Evolutionary conservation across 2,888 invertebrate genomes (phyloP), one percentile per base, ranked within the genome.

Genomic region (Apamea monoglypha): DNA sequence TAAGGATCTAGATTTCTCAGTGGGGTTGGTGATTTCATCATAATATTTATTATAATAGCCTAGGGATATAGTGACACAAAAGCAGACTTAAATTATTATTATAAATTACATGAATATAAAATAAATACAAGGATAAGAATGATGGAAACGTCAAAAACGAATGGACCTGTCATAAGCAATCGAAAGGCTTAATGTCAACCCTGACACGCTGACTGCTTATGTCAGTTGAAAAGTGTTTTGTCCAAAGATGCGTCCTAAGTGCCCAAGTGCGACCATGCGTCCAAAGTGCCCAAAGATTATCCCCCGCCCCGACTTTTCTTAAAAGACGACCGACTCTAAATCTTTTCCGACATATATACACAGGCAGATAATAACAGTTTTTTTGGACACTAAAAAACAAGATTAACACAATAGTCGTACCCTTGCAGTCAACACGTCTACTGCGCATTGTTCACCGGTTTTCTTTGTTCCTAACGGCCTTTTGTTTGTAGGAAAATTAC

Each of bases 401-500:
- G 74, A 86, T 80, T 83, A 84, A 79, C 90, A 88, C 90, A 89
- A 89, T 89, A 87, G 89, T 91, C 88, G 86, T 87, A 88, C 87
- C 90, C 82, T 85, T 83, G 84, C 90, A 90, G 87, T 85, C 87
- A 83, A 88, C 86, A 87, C 89, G 88, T 87, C 87, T 86, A 89
- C 90, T 86, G 91, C 89, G 91, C 88, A 89, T 89, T 89, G 89
- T 89, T 82, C 88, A 90, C 79, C 78, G 83, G 80, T 80, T 85
- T 90, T 91, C 92, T 92, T 93, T 93, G 93, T 93, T 92, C 87
- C 61, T 76, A 84, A 80, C 86, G 81, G 80, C 90, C 92, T 91
- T 93, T 93, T 92, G 92, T 93, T 92, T 90, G 87, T 87, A 89
- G 88, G 91, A 91, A 93, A 93, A 93, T 93, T 91, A 93, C 91